These are phyloP conservation scores for Rana temporaria DNA, from an alignment of 2,113 vertebrate species.

Conservation along the genomic window DNA sequence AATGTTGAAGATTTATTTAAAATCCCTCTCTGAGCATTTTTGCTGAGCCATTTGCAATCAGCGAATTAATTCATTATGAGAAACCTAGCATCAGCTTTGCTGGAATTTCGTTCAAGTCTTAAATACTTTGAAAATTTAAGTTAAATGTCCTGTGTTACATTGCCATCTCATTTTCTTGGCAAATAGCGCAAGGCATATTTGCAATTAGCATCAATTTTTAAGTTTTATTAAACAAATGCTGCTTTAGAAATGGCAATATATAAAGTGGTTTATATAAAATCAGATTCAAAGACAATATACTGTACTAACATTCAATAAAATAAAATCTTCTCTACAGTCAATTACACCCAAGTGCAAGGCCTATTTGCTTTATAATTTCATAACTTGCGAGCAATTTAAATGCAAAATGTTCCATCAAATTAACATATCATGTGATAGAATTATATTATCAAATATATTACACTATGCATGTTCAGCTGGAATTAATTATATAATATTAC, in stretches of 20 bases:
- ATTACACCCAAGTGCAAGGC: conserved; percentile 86
- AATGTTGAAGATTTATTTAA: conserved; percentile 33
- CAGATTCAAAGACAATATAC: conserved; percentile 78
- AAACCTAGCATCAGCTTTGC: conserved; percentile 31
- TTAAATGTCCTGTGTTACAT: conserved; percentile 53
- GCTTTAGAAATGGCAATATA: conserved; percentile 75
- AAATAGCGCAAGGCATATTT: conserved; percentile 42
- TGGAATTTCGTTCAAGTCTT: conserved; percentile 20
- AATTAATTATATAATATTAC: conserved; percentile 89
- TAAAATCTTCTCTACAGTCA: conserved; percentile 88
- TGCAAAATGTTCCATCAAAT: conserved; percentile 87
- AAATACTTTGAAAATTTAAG: conserved; percentile 42
- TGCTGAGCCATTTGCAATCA: conserved; percentile 32
- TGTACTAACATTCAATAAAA: conserved; percentile 80
- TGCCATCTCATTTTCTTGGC: conserved; percentile 44
- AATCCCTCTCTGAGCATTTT: conserved; percentile 6
- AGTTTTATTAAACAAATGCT: conserved; percentile 51
- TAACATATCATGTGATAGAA: conserved; percentile 86
- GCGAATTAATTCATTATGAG: conserved; percentile 29
- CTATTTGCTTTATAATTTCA: conserved; percentile 90
- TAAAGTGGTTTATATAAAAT: conserved; percentile 79
- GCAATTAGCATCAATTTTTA: conserved; percentile 53
- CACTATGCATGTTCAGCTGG: conserved; percentile 85
- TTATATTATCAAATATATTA: conserved; percentile 87
- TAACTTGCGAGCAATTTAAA: conserved; percentile 89